phyloP scores from a whole-genome alignment of 64 coral and sea anemone genomes.

The Actinia tenebrosa region DNA sequence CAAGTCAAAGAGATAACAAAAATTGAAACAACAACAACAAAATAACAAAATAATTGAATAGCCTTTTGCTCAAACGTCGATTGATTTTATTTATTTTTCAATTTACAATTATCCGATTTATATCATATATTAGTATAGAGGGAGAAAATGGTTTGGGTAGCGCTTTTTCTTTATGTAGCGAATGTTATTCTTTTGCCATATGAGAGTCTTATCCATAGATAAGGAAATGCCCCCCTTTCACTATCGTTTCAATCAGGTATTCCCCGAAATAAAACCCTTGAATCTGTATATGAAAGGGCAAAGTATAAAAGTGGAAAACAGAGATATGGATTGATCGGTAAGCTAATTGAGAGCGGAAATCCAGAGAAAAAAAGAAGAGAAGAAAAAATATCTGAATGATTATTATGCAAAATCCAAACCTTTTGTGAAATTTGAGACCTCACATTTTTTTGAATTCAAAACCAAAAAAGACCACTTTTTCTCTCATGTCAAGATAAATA shows the following conservation, averaged over 20 bases:
- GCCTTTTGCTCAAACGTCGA: not conserved
- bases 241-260: not conserved
- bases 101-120: not conserved
- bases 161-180: not conserved
- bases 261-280: conserved; percentile 4
- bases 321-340: not conserved
- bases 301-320: not conserved
- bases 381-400: not conserved
- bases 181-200: not conserved
- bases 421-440: not conserved
- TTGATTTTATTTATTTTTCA: not conserved
- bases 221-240: not conserved
- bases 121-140: too few relatives aligned
- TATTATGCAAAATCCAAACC: not conserved
- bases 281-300: conserved; percentile 1
- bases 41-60: not conserved
- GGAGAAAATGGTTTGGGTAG: not conserved
- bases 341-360: conserved; percentile 11
- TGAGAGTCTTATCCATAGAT: not conserved
- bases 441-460: not conserved
- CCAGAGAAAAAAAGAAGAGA: not conserved
- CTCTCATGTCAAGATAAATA: not conserved
- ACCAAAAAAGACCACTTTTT: not conserved
- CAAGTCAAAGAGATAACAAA: not conserved
- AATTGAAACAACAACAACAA: not conserved